A percentile compares a stretch with the other conserved stretches of the same genome.
Evolutionary conservation across 2,797 vertebrate species (phyloP).

Genomic region (Microctenopoma steveboyesi): DNA sequence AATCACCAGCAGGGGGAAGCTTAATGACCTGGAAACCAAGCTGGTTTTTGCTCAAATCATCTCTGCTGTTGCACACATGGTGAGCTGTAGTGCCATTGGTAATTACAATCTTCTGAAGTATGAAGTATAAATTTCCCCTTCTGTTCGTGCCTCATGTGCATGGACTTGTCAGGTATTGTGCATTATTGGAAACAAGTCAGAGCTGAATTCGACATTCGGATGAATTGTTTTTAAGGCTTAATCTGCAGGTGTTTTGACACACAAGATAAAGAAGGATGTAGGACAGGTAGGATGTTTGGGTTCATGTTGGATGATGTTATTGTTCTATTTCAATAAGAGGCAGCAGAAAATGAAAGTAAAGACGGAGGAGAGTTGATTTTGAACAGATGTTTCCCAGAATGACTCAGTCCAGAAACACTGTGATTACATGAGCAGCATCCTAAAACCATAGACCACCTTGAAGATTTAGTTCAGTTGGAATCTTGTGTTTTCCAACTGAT

Average conservation of each 20-base stretch:
- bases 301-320: not conserved
- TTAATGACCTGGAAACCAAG: constrained; percentile 80
- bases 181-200: not conserved
- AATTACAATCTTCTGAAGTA: not conserved
- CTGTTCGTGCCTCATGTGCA: not conserved
- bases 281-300: not conserved
- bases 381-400: not conserved
- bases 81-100: constrained; percentile 56
- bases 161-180: not conserved
- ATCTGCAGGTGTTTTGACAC: not conserved
- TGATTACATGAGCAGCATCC: not conserved
- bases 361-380: not conserved
- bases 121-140: too few species aligned
- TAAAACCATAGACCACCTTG: not conserved
- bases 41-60: constrained; percentile 83
- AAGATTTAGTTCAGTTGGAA: not conserved
- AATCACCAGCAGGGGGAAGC: constrained; percentile 80
- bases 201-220: not conserved
- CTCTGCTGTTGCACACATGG: constrained; percentile 86
- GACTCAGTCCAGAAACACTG: not conserved
- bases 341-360: not conserved
- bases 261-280: too few species aligned
- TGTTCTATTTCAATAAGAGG: not conserved
- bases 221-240: not conserved
- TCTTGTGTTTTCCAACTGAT: not conserved